Percentiles rank a stretch among this genome's conserved stretches.
Conservation (phyloP, 2,888 invertebrate genomes). For the Leucophora obtusa region DNA sequence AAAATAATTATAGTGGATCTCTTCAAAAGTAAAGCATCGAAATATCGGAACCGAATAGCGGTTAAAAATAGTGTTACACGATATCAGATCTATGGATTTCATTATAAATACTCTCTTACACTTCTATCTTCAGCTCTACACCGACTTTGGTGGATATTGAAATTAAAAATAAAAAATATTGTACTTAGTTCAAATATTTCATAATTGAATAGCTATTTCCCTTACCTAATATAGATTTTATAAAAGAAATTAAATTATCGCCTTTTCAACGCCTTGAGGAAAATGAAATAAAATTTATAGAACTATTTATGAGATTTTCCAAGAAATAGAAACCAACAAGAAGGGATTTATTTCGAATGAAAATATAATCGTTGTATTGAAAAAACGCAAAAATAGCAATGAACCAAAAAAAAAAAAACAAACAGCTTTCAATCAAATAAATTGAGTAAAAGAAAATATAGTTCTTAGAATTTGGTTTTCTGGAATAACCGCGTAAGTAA, state of each 20-base stretch:
- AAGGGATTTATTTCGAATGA: conserved; percentile 4
- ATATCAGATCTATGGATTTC: no score
- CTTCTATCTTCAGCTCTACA: no score
- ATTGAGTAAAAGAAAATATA: conserved; percentile 16
- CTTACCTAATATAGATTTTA: not conserved
- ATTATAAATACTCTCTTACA: no score
- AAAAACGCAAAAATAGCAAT: conserved; percentile 14
- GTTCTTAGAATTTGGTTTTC: not conserved
- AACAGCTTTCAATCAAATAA: conserved; percentile 14
- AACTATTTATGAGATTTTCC: conserved; percentile 35
- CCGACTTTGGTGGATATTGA: no score
- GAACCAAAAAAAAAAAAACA: conserved; percentile 5
- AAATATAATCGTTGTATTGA: conserved; percentile 17
- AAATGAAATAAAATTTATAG: conserved; percentile 35
- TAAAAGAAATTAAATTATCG: conserved; percentile 36
- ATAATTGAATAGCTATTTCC: not conserved
- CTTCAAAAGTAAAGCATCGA: no score
- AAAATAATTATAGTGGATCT: no score
- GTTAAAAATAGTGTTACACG: no score
- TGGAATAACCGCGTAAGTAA: no score
- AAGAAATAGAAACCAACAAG: not conserved
- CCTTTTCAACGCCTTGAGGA: conserved; percentile 33
- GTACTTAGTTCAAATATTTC: no score
- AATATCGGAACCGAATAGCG: no score
- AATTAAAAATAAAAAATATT: no score